Evolutionary conservation across 2,888 invertebrate species (phyloP), one percentile per base, ranked within the genome.

Genomic region (Hirtodrosophila confusa): DNA sequence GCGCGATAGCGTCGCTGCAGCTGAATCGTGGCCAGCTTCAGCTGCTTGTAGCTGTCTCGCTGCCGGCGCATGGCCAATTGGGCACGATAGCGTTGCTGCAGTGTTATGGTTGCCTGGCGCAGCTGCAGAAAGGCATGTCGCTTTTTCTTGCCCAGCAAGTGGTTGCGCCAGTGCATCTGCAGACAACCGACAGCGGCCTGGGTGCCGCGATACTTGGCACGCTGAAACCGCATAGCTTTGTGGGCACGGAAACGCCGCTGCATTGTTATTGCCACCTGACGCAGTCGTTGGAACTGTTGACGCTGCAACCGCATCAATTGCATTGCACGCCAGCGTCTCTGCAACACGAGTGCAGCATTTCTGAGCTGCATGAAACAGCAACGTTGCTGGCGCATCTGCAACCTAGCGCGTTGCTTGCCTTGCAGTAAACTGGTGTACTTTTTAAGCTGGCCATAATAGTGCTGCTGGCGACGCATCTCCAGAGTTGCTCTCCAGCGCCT

Each of bases 91-190:
- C 54, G 54, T 7, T 47, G 39, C 44, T 84, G 84, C 6, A 86
- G 4, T 0, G 9, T 48, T 5, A 75, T 39, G 7, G 61, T 51
- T 8, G 87, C 64, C 11, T 44, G 10, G 0, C 69, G 72, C 12
- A 67, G 45, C 1, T 50, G 5, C 6, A 69, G 8, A 17, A 57
- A 84, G 0, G 8, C 7, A 4, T 17, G 11, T 0, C 80, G 77
- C 6, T 78, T 49, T 3, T 44, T 65, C 44, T 78, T 87, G 53
- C 64, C 67, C 0, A 64, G 43, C 7, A 89, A 47, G 64, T 84
- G 75, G 3, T 68, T 88, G 53, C 92, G 90, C 78, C 90, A 92
- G 37, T 87, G 80, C 57, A 74, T 83, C 68, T 93, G 93, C 49
- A 93, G 80, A 2, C 72, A 82, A 17, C 77, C 69, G 3, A 84